A percentile compares a stretch with the other conserved stretches of the same genome.
Conservation (phyloP, 2,888 invertebrate genomes). For the Acleris cristana region DNA sequence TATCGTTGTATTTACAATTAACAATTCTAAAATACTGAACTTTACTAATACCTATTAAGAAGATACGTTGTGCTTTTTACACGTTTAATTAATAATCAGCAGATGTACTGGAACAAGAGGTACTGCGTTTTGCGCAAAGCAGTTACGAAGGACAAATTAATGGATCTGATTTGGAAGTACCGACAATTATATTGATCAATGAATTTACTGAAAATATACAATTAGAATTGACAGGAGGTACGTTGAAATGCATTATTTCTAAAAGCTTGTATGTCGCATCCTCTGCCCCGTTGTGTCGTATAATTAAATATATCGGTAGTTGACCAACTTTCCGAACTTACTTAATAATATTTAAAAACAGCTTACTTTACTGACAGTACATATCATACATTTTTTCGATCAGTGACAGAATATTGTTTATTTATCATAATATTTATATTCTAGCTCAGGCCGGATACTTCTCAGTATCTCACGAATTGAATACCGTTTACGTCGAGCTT, state of each 20-base stretch:
- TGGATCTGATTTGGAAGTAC: conserved; percentile 39
- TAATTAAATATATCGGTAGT: no score
- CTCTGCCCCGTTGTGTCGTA: not conserved
- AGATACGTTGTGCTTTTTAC: not conserved
- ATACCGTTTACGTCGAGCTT: conserved; percentile 15
- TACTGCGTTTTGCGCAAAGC: conserved; percentile 40
- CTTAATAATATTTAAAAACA: no score
- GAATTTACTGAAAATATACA: conserved; percentile 21
- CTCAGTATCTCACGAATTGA: conserved; percentile 3
- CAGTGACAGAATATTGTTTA: no score
- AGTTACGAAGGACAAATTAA: conserved; percentile 45
- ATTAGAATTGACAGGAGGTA: conserved; percentile 23
- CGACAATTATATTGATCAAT: conserved; percentile 35
- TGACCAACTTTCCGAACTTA: no score
- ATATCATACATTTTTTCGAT: no score
- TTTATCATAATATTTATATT: conserved; percentile 6
- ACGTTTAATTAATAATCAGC: conserved; percentile 11
- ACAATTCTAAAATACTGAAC: no score
- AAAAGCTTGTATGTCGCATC: not conserved
- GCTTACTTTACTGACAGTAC: no score
- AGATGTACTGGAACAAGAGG: conserved; percentile 38
- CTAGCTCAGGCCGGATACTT: conserved; percentile 28
- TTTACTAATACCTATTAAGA: no score
- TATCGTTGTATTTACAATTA: no score
- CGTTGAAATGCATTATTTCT: not conserved